Conservation (phyloP, 2,797 vertebrate species). For the Borostomias antarcticus region DNA sequence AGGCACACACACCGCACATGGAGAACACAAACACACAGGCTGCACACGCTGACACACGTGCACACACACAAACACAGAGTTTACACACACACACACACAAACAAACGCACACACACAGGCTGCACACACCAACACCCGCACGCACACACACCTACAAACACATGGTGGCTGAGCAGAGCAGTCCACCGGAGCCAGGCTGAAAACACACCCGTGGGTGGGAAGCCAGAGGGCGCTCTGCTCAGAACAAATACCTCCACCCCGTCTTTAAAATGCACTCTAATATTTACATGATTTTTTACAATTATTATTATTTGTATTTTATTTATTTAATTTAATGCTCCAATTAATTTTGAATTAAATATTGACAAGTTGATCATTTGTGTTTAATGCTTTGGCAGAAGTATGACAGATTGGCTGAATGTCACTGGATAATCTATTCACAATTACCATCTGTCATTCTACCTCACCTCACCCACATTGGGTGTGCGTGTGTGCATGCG, state of each 20-base stretch:
- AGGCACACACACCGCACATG: neutral
- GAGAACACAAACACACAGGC: too few relatives aligned
- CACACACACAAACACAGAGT: neutral
- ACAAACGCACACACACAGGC: neutral
- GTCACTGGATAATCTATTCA: neutral
- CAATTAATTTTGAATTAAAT: neutral
- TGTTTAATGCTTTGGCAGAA: neutral
- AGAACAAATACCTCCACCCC: neutral
- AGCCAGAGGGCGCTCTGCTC: too few relatives aligned
- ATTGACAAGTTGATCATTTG: neutral
- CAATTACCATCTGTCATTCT: neutral
- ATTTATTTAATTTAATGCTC: neutral
- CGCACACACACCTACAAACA: neutral
- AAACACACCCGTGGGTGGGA: neutral
- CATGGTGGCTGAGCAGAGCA: neutral
- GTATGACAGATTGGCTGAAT: neutral
- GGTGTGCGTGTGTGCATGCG: too few relatives aligned
- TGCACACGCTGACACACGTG: too few relatives aligned
- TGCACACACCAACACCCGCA: conserved; percentile 3
- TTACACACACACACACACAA: neutral
- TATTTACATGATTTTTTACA: too few relatives aligned
- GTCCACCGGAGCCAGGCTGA: too few relatives aligned
- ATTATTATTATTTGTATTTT: neutral
- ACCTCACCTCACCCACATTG: neutral
- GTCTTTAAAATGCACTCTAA: too few relatives aligned